Base-by-base conservation (phyloP, 2,888 invertebrate genomes). In the Eupithecia subfuscata region DNA sequence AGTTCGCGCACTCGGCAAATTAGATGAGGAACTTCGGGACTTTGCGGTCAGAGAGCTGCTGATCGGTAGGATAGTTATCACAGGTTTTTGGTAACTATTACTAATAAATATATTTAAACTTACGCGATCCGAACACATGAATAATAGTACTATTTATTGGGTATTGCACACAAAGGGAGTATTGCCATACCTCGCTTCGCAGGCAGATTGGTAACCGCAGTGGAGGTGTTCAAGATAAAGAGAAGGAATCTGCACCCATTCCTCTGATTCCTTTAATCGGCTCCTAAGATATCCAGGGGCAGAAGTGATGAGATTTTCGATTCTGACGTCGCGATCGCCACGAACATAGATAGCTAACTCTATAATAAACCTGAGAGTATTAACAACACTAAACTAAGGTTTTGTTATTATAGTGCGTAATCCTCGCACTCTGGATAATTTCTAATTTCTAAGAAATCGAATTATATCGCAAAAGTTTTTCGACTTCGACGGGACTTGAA, bases 1-100 rank as follows among this genome's bases (percentile, higher is more conserved):
- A 76, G 76, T 76, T 76, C 37, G 45, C 74, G 65, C 1, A 69
- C 64, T 69, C 71, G 65, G 71, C 48, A 64, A 74, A 74, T 72
- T 56, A 76, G 69, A 69, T 76, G 71, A 74, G 40, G 30, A 74
- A 76, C 65, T 76, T 69, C 37, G 52, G 67, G 37, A 25, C 56
- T 22, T 25, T 63, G 40, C 56, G 40, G 43, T 65, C 34, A 22
- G 6, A 64, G 64, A 34, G 18, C 64, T 34, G 18, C 64, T 34
- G 30, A 64, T 25, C 60, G 6, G 60, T 5, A 52, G 52, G n/a
- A n/a, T n/a, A n/a, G 6, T 9, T 52, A 52, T 52, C n/a, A n/a
- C 2, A n/a, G 8, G 48, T 52, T 52, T 52, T 40, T 9, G 9
- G 40, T 40, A 9, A 40, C 9, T 43, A 43, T 43, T 12, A 43